These are phyloP conservation scores for Apteryx owenii DNA, from an alignment of 2,113 vertebrate species.

Conservation along the genomic window DNA sequence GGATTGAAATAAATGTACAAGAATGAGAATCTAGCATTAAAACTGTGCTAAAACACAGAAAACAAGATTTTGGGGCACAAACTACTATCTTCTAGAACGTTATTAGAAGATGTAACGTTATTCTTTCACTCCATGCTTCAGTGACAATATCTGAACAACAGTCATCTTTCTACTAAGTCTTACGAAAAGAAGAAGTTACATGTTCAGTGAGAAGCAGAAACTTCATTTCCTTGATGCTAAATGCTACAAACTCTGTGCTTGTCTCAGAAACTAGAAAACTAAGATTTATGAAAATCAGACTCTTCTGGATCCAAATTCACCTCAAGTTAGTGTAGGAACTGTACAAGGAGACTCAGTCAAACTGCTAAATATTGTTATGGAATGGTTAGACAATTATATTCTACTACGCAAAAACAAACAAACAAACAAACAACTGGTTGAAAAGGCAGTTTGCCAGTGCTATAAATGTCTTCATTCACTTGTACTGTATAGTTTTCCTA, in stretches of 20 bases:
- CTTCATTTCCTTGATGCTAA: background rate
- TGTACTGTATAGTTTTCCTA: background rate
- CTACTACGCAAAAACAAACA: background rate
- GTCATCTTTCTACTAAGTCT: background rate
- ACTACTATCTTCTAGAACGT: background rate
- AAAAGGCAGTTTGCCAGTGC: background rate
- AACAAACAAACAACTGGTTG: background rate
- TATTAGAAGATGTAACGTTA: background rate
- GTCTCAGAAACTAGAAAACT: background rate
- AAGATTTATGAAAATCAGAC: background rate
- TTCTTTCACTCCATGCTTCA: background rate
- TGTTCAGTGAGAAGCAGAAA: background rate
- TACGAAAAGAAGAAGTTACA: background rate
- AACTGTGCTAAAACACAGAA: background rate
- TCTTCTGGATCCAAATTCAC: background rate
- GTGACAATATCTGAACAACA: background rate
- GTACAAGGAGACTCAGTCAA: background rate
- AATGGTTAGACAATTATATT: background rate
- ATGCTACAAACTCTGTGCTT: background rate
- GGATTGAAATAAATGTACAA: background rate
- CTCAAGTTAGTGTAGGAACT: background rate
- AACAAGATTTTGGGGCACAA: background rate
- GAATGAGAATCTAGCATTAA: background rate
- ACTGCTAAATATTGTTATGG: background rate
- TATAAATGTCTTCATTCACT: background rate